Conservation (phyloP, 2,113 vertebrate species). For the Platysternon megacephalum region DNA sequence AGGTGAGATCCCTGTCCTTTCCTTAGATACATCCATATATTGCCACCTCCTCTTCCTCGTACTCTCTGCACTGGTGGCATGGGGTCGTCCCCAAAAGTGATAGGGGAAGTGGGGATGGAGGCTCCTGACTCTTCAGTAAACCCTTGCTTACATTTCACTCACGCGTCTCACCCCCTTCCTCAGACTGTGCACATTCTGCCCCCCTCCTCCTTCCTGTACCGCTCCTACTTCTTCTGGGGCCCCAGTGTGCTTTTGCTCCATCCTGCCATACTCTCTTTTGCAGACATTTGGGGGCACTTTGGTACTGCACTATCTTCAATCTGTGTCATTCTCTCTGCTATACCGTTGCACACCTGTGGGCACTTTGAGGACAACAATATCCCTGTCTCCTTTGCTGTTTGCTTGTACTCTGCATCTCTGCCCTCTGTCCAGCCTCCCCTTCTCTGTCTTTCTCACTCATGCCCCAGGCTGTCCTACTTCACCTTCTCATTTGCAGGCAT, state of each 20-base stretch:
- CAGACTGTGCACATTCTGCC: neutral
- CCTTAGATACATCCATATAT: too few relatives aligned
- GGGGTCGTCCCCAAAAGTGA: neutral
- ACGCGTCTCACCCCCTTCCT: neutral
- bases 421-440: neutral
- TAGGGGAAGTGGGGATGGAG: neutral
- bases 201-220: too few relatives aligned
- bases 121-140: neutral
- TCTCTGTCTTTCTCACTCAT: neutral
- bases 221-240: neutral
- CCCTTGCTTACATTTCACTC: neutral
- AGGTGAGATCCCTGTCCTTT: constrained; percentile 73
- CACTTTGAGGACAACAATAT: neutral
- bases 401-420: neutral
- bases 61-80: neutral
- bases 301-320: neutral
- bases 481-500: neutral
- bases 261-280: neutral
- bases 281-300: neutral
- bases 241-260: neutral
- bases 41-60: neutral
- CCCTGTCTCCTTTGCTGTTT: neutral
- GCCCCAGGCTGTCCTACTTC: neutral
- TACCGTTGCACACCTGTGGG: neutral
- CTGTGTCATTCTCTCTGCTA: neutral